A percentile compares a stretch with the other conserved stretches of the same genome.
Evolutionary conservation across 2,888 invertebrate genomes (phyloP).

Genomic region (Aplocera efformata): DNA sequence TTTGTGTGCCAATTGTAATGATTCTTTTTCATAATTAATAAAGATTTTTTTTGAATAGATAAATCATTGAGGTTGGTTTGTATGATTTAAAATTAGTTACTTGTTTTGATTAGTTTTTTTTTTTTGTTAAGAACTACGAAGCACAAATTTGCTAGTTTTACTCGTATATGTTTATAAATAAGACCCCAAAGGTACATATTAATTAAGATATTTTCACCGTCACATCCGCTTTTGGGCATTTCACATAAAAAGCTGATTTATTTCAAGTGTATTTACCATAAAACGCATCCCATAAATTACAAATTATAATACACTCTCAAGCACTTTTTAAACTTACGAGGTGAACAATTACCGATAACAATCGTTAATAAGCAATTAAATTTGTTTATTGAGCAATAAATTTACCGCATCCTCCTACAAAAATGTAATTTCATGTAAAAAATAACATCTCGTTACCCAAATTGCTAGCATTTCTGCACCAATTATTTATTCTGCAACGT

Average conservation of each 20-base stretch:
- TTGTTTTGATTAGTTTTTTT: too few relatives aligned
- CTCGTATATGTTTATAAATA: too few relatives aligned
- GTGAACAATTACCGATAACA: constrained; percentile 59
- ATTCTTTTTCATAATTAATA: too few relatives aligned
- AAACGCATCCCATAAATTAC: constrained; percentile 11
- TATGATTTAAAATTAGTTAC: too few relatives aligned
- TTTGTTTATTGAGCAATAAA: constrained; percentile 34
- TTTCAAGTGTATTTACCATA: neutral
- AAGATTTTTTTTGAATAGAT: too few relatives aligned
- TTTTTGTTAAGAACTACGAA: too few relatives aligned
- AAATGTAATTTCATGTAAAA: constrained; percentile 16
- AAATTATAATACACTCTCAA: constrained; percentile 15
- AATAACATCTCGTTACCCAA: constrained; percentile 11
- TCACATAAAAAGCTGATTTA: constrained; percentile 8
- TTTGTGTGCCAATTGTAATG: too few relatives aligned
- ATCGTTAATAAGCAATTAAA: constrained; percentile 57
- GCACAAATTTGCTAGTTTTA: too few relatives aligned
- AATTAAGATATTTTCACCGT: too few relatives aligned
- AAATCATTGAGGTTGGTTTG: too few relatives aligned
- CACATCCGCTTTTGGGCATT: constrained; percentile 2
- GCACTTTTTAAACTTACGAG: constrained; percentile 18
- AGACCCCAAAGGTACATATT: too few relatives aligned
- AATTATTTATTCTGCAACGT: constrained; percentile 20
- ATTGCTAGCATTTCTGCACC: constrained; percentile 6
- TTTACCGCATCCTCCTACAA: constrained; percentile 16